Evolutionary conservation across 2,797 vertebrate species (phyloP).

Genomic region (Masticophis lateralis): DNA sequence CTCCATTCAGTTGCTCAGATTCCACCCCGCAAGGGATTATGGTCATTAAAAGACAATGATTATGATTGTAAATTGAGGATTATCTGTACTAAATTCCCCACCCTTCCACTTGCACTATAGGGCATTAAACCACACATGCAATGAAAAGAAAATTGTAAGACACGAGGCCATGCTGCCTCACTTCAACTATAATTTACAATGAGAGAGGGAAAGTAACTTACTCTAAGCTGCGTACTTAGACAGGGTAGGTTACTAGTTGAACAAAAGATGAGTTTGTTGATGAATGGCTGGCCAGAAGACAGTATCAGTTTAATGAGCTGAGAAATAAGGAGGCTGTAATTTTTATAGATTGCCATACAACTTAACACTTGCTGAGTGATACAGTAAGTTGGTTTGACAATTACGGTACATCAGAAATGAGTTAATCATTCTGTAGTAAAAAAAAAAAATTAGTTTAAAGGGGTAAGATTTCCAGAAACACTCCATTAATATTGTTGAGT

Average conservation of each 20-base stretch:
- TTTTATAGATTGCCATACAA: constrained; percentile 71
- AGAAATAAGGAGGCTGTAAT: constrained; percentile 65
- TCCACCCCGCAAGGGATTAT: too few relatives aligned
- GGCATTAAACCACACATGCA: not conserved
- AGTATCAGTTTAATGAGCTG: constrained; percentile 69
- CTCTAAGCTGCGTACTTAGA: constrained; percentile 51
- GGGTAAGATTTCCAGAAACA: not conserved
- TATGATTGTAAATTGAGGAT: not conserved
- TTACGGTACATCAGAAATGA: constrained; percentile 63
- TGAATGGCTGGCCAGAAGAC: constrained; percentile 62
- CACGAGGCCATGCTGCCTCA: not conserved
- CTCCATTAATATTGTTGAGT: not conserved
- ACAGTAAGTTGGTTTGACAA: constrained; percentile 69
- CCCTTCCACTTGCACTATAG: not conserved
- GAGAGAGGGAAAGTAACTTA: constrained; percentile 21
- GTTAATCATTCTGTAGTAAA: constrained; percentile 30
- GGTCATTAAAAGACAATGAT: too few relatives aligned
- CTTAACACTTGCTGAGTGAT: constrained; percentile 67
- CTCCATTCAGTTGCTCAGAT: too few relatives aligned
- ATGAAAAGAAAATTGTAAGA: not conserved
- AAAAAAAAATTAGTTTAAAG: not conserved
- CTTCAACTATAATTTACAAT: not conserved
- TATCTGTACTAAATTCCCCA: not conserved
- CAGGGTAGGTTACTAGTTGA: constrained; percentile 62
- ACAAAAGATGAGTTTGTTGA: constrained; percentile 65